Evolutionary conservation across 2,797 vertebrate genomes (phyloP).

Genomic region (Heteromormyrus szaboi): DNA sequence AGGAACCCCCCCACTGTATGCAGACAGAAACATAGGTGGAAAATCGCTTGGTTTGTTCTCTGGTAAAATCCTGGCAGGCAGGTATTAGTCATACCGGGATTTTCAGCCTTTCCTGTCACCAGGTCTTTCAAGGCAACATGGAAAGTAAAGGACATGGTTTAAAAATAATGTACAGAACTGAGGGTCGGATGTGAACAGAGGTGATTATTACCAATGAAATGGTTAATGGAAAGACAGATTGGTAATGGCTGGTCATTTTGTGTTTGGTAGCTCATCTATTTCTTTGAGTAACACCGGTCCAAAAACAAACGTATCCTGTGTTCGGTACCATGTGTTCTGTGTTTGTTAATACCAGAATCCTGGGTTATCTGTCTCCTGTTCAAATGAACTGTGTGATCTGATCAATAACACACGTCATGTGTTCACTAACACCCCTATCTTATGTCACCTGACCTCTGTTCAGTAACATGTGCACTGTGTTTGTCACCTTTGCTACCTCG

Average conservation of each 20-base stretch:
- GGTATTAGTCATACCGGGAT: constrained; percentile 17
- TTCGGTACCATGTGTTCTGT: background rate
- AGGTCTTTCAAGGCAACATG: constrained; percentile 10
- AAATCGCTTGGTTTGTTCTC: constrained; percentile 3
- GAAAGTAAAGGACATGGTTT: background rate
- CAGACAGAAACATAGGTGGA: constrained; percentile 13
- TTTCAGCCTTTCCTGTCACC: background rate
- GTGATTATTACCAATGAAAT: background rate
- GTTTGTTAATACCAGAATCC: background rate
- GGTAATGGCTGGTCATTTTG: background rate
- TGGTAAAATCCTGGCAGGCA: constrained; percentile 2
- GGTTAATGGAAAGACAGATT: background rate
- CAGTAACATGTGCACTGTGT: background rate
- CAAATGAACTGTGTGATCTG: background rate
- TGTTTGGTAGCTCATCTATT: background rate
- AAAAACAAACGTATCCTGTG: background rate
- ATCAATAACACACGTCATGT: background rate
- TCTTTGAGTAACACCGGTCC: background rate
- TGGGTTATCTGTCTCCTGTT: background rate
- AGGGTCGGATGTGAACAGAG: background rate
- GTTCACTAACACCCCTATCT: background rate
- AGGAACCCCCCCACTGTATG: constrained; percentile 51
- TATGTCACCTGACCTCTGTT: background rate
- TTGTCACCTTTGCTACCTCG: background rate
- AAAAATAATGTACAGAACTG: background rate